Conservation (phyloP, 2,888 invertebrate genomes). For the Strigamia maritima region DNA sequence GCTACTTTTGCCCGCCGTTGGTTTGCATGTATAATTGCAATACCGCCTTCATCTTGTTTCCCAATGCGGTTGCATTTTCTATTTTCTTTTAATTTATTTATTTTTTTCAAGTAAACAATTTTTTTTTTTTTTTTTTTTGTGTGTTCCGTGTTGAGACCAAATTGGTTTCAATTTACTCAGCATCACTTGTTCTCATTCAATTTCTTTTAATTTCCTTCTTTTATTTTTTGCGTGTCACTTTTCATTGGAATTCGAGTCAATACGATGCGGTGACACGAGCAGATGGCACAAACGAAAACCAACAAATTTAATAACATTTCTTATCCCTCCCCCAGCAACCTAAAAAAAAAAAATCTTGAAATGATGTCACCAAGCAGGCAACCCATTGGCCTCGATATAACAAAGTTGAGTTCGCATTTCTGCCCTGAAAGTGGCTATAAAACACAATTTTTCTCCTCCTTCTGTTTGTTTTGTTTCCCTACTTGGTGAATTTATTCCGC, state of each 20-base stretch:
- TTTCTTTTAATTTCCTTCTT: conserved; percentile 1
- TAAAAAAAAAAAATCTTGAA: background rate
- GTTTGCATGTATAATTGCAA: background rate
- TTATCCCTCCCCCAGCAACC: background rate
- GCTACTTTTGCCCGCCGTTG: background rate
- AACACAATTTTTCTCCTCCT: background rate
- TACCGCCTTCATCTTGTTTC: background rate
- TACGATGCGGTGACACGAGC: conserved; percentile 19
- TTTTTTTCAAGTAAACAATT: too few relatives aligned
- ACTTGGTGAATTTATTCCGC: background rate
- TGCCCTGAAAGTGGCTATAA: background rate
- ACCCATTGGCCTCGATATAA: background rate
- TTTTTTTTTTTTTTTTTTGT: background rate
- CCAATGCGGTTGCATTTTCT: background rate
- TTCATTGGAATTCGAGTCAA: conserved; percentile 25
- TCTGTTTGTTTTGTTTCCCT: background rate
- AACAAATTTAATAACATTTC: conserved; percentile 34
- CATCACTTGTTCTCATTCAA: background rate
- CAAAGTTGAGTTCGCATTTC: background rate
- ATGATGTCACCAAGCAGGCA: conserved; percentile 16
- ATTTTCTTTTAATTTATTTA: background rate
- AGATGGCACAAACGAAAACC: conserved; percentile 31
- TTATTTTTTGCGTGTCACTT: background rate
- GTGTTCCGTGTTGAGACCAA: background rate
- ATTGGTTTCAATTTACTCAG: conserved; percentile 21